Base-by-base conservation (phyloP, 2,888 invertebrate species). In the Synergus itoensis region DNA sequence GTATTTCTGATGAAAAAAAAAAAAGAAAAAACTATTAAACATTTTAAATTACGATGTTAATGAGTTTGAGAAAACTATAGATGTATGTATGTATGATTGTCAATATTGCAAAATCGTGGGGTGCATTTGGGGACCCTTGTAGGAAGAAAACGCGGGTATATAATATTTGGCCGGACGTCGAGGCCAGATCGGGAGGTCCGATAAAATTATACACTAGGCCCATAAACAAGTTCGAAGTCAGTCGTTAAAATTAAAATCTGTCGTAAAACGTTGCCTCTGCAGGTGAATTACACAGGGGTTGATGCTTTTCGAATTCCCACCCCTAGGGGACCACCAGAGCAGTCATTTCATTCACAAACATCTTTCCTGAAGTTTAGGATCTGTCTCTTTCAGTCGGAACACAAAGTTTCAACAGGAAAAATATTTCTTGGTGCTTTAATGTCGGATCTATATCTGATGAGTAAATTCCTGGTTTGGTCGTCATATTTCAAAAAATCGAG, bases 201-300 rank as follows among this genome's bases (percentile, higher is more conserved):
- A 92, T 92, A 92, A 91, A 91, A 89, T 89, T 90, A 90, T 89
- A 90, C 89, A 86, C 90, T 88, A 87, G 83, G 87, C 86, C 90
- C 88, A 89, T 90, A 91, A 87, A 88, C 89, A 90, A 85, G 80
- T 87, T 80, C 83, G 88, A 88, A 88, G 84, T 86, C 86, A 89
- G 85, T 88, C 86, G 89, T 91, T 89, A 88, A 90, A 92, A 91
- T 92, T 90, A 92, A 92, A 91, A 90, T 87, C 88, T 88, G 86
- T 86, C 89, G 87, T 62, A 63, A 62, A 43, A 76, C 40, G 21
- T 28, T 36, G 21, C 9, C 36, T 41, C 45, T 40, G 14, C 45
- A 45, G 62, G 63, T 63, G 63, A 53, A 41, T 48, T 65, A 62
- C 64, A 14, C 63, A 63, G 64, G 77, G 77, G 48, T 63, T 77